Percentiles rank a stretch among this genome's conserved stretches.
Evolutionary conservation across 2,113 vertebrate species (phyloP).

Genomic region (Climacteris rufus): DNA sequence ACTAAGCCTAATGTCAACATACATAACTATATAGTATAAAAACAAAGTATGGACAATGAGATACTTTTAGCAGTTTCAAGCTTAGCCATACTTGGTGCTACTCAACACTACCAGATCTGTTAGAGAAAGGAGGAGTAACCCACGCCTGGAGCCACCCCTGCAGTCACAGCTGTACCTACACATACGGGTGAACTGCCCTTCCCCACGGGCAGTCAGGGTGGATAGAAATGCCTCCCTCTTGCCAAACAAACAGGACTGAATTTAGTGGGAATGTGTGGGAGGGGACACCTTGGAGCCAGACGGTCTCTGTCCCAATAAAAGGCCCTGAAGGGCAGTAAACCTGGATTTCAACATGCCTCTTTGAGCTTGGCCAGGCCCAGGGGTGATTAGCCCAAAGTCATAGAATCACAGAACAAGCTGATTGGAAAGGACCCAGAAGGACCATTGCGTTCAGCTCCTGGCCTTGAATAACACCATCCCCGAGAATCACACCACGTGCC

Average conservation of each 20-base stretch:
- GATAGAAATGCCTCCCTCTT: background rate
- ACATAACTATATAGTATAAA: background rate
- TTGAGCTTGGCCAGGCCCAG: background rate
- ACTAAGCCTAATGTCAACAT: background rate
- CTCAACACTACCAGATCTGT: background rate
- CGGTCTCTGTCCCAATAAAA: no score
- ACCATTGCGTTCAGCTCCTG: background rate
- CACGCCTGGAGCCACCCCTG: background rate
- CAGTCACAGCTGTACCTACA: background rate
- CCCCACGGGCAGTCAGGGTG: fast-evolving
- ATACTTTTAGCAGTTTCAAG: background rate
- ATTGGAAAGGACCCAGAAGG: background rate
- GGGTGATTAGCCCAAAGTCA: background rate
- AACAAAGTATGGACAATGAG: background rate
- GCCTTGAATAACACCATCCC: fast-evolving
- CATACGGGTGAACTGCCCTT: fast-evolving
- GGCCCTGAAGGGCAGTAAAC: no score
- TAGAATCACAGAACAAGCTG: background rate
- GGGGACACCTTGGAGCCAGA: no score
- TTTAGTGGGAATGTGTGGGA: background rate
- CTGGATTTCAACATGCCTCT: background rate
- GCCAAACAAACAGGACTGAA: background rate
- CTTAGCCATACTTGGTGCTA: background rate
- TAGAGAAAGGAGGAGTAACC: background rate
- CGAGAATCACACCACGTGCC: no score